phyloP scores from a whole-genome alignment of 2,113 vertebrate genomes.

The Ceyx melanurus region DNA sequence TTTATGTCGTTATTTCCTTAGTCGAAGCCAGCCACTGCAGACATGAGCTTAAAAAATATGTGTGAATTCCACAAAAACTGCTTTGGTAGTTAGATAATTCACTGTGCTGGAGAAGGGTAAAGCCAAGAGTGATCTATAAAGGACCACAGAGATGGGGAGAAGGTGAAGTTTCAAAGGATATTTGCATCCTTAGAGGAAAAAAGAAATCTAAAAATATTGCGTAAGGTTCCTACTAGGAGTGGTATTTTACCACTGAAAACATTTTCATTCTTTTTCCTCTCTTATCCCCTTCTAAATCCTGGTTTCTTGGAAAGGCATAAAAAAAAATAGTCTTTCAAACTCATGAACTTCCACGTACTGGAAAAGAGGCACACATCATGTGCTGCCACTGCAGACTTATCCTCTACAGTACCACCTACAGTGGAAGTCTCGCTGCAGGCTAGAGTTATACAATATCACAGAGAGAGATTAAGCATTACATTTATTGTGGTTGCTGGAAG shows the following conservation, averaged over 20 bases:
- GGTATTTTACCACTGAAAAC: neutral
- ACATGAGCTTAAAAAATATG: neutral
- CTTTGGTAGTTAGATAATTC: neutral
- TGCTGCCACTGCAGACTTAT: conserved; percentile 38
- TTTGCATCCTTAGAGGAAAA: neutral
- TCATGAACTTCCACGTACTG: neutral
- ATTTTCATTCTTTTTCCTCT: neutral
- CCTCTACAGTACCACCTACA: conserved; percentile 36
- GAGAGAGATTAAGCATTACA: conserved; percentile 68
- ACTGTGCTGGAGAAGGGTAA: neutral
- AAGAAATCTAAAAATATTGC: neutral
- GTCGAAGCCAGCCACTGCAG: neutral
- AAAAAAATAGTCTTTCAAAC: neutral
- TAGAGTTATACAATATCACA: conserved; percentile 57
- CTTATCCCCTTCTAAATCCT: neutral
- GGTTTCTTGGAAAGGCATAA: neutral
- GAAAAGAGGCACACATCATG: neutral
- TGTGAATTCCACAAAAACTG: neutral
- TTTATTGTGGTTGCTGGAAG: conserved; percentile 68
- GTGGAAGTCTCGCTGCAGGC: conserved; percentile 42
- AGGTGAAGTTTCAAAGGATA: neutral
- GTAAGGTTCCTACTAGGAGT: neutral
- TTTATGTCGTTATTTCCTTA: neutral
- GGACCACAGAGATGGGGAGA: neutral
- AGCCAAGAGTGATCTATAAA: neutral